Conservation (phyloP, 64 coral and sea anemone genomes). For the Porites australiensis region DNA sequence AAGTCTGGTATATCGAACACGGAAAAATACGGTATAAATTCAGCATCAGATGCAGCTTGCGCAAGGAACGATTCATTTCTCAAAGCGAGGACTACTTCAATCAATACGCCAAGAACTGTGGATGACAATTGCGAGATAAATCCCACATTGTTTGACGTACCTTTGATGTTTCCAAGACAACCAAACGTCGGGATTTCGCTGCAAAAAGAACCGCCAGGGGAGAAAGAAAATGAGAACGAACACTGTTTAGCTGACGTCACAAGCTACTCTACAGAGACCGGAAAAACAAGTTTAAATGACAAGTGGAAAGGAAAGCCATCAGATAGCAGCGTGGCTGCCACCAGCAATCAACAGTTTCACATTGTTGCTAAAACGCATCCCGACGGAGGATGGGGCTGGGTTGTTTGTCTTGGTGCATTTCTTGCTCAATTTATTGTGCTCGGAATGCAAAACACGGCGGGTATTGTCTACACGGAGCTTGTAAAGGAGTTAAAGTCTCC, state of each 20-base stretch:
- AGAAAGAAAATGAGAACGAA: not conserved
- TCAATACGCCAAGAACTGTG: not conserved
- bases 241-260: not conserved
- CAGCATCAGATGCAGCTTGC: not conserved
- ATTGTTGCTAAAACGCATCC: conserved; percentile 49
- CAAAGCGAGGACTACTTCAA: not conserved
- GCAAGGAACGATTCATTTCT: not conserved
- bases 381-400: conserved; percentile 93
- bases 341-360: not conserved
- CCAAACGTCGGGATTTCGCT: not conserved
- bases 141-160: not conserved
- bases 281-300: not conserved
- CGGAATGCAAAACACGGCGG: conserved; percentile 93
- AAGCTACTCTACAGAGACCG: not conserved
- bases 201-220: not conserved
- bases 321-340: not conserved
- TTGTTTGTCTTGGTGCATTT: conserved; percentile 93
- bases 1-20: not conserved
- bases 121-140: not conserved
- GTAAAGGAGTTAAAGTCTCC: conserved; percentile 63
- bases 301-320: not conserved
- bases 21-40: not conserved
- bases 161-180: not conserved
- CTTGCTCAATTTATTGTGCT: conserved; percentile 93
- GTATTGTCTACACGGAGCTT: conserved; percentile 84